A percentile compares a stretch with the other conserved stretches of the same genome.
Evolutionary conservation across 2,113 vertebrate genomes (phyloP).

Genomic region (Mormoops blainvillei): DNA sequence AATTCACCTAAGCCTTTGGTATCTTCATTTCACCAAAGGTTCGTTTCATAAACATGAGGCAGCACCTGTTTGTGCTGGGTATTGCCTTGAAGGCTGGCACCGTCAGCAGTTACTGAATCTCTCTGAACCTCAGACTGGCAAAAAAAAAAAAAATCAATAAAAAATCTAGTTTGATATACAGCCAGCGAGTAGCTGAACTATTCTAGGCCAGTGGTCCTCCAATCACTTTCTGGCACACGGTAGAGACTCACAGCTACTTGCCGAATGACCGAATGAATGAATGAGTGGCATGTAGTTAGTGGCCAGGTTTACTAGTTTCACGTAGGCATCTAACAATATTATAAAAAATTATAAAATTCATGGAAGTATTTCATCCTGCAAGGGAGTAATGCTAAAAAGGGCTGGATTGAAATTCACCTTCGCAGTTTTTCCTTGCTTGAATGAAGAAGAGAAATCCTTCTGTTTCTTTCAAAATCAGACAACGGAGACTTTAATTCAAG

Average conservation of each 20-base stretch:
- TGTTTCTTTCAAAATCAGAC: constrained; percentile 27
- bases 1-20: not conserved
- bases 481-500: not conserved
- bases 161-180: not conserved
- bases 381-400: not conserved
- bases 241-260: not conserved
- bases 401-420: constrained; percentile 28
- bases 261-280: not conserved
- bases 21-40: not conserved
- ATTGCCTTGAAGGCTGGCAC: not conserved
- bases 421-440: constrained; percentile 69
- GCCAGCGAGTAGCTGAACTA: not conserved
- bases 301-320: not conserved
- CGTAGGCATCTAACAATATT: not conserved
- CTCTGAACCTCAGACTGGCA: not conserved
- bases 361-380: not conserved
- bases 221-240: not conserved
- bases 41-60: not conserved
- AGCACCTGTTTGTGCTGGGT: not conserved
- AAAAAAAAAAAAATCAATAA: not conserved
- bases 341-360: not conserved
- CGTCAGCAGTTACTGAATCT: not conserved
- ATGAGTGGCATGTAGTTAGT: not conserved
- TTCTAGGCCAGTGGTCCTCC: not conserved
- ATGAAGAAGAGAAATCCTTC: constrained; percentile 48